These are phyloP conservation scores for Drosophila phalerata DNA, from an alignment of 2,888 invertebrate species.

Conservation along the genomic window DNA sequence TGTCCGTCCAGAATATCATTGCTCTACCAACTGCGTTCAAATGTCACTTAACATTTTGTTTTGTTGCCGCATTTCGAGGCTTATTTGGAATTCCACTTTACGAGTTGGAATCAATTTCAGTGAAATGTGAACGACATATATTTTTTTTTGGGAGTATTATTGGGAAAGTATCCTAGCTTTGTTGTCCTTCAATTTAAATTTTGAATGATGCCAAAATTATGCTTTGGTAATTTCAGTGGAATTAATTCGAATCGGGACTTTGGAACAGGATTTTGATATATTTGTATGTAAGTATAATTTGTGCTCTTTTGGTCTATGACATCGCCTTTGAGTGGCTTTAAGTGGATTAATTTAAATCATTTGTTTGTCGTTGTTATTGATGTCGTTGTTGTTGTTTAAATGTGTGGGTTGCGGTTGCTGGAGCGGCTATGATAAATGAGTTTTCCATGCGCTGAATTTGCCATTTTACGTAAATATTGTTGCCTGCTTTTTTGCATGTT, in stretches of 20 bases:
- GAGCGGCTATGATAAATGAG: conserved; percentile 73
- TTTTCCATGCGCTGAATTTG: conserved; percentile 71
- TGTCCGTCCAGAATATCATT: conserved; percentile 19
- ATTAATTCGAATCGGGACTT: conserved; percentile 10
- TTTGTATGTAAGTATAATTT: conserved; percentile 14
- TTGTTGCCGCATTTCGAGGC: conserved; percentile 11
- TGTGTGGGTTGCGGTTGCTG: conserved; percentile 59
- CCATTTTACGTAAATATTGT: conserved; percentile 56
- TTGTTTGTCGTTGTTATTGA: conserved; percentile 36
- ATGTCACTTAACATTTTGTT: conserved; percentile 15
- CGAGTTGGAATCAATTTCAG: conserved; percentile 12
- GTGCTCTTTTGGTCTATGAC: conserved; percentile 39
- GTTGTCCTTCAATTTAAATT: conserved; percentile 7
- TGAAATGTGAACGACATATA: conserved; percentile 1
- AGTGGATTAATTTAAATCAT: conserved; percentile 79
- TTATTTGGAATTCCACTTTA: conserved; percentile 14
- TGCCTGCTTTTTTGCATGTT: conserved; percentile 45
- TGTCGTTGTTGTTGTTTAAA: conserved; percentile 35
- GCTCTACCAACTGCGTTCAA: conserved; percentile 22
- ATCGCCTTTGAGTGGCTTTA: conserved; percentile 69
- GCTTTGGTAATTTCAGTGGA: conserved; percentile 14
- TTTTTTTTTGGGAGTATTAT: background rate
- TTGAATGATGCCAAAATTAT: conserved; percentile 6
- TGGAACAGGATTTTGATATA: background rate
- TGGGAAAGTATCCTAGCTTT: background rate